Evolutionary conservation across 2,113 vertebrate species (phyloP), one percentile per base, ranked within the genome.

Genomic region (Tetraodon nigroviridis): DNA sequence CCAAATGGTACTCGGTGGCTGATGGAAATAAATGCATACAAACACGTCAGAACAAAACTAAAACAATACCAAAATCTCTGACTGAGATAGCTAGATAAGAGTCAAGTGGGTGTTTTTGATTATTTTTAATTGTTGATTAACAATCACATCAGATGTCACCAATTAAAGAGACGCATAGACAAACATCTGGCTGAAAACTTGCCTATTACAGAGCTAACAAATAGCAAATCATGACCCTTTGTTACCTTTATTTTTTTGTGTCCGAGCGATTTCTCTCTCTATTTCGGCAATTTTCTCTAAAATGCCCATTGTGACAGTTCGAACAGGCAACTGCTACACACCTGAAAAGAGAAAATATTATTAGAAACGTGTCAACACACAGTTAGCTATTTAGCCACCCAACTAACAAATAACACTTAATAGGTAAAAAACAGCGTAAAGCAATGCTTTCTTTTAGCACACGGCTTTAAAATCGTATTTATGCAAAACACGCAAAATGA

Each of bases 1-100:
- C 97, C 14, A 99, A 90, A 73, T 99, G 97, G 84, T 99, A 99
- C 78, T 99, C 97, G 0, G 97, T 99, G 51, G 97, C 97, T 99
- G 20, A 88, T 16, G 45, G 22, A 48, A 19, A 1, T 58, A 62
- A n/a, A 3, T 6, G 10, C 20, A 6, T 24, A 13, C 7, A 17
- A 51, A 12, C 8, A 37, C 32, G 32, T 37, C 32, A 37, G 4
- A 48, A 5, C 10, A 19, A 48, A 18, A 48, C n/a, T n/a, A n/a
- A n/a, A 24, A 27, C 24, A 27, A 27, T 27, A 27, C 24, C 5
- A 27, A 27, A 27, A 27, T 27, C 24, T 27, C 24, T 27, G 24
- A 27, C 24, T 27, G 24, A 6, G 24, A 27, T 27, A 27, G 7
- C 1, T 6, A 27, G 24, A 5, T 3, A 6, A 27, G 24, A 27